These are phyloP conservation scores for Phaetusa simplex DNA, from an alignment of 2,113 vertebrate species.

Conservation along the genomic window DNA sequence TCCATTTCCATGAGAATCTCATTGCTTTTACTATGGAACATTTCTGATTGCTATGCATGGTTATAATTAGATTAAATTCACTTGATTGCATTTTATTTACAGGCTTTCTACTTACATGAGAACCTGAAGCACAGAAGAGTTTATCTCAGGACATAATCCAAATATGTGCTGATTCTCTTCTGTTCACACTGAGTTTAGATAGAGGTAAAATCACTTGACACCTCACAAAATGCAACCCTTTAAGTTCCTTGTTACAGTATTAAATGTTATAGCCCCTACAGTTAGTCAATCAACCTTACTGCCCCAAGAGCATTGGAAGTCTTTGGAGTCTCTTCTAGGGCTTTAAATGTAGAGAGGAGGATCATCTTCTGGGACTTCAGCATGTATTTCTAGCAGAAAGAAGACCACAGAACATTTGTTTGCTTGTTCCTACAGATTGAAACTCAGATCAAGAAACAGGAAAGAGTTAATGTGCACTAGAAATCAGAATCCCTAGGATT, in stretches of 20 bases:
- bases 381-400: background rate
- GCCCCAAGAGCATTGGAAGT: background rate
- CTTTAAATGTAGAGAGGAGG: background rate
- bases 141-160: background rate
- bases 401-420: background rate
- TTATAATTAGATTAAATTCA: slow-evolving; percentile 34
- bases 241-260: background rate
- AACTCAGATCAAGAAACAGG: background rate
- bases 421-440: background rate
- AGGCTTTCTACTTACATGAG: background rate
- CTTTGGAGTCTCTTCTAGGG: background rate
- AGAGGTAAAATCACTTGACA: background rate
- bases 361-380: background rate
- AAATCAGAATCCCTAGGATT: background rate
- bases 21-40: background rate
- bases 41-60: background rate
- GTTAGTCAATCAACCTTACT: background rate
- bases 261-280: background rate
- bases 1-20: background rate
- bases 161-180: background rate
- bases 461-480: background rate
- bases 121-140: background rate
- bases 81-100: slow-evolving; percentile 54
- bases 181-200: background rate
- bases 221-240: background rate